Evolutionary conservation across 2,113 vertebrate species (phyloP).

Genomic region (Ovis canadensis): DNA sequence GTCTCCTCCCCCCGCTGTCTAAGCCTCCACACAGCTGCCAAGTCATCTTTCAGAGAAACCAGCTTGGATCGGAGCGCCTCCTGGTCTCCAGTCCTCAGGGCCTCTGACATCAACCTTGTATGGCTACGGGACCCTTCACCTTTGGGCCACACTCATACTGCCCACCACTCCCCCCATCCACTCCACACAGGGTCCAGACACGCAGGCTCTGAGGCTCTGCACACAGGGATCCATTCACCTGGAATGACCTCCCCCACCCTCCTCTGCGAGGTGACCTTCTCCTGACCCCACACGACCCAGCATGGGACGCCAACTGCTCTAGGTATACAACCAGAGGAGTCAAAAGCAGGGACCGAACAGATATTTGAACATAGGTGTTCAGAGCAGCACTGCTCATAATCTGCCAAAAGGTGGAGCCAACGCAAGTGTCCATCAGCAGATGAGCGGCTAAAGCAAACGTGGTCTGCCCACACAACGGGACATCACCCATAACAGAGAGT

Average conservation of each 20-base stretch:
- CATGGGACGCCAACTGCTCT: background rate
- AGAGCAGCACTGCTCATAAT: background rate
- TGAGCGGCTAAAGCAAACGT: accelerated
- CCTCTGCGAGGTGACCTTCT: background rate
- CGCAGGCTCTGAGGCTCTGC: background rate
- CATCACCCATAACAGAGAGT: background rate
- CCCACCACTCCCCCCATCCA: background rate
- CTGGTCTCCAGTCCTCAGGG: background rate
- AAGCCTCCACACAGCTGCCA: background rate
- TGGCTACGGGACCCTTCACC: background rate
- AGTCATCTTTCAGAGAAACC: background rate
- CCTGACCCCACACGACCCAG: background rate
- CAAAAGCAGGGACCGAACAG: background rate
- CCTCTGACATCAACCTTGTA: background rate
- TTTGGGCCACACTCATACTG: background rate
- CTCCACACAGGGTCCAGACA: background rate
- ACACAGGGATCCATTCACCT: background rate
- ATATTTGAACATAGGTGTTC: background rate
- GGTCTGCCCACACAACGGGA: accelerated
- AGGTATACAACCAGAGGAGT: background rate
- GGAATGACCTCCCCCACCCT: background rate
- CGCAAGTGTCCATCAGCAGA: background rate
- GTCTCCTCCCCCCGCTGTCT: background rate
- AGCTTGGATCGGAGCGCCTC: accelerated
- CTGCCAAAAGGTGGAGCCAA: background rate